Evolutionary conservation across 2,888 invertebrate species (phyloP).

Genomic region (Epirrhoe tristata): DNA sequence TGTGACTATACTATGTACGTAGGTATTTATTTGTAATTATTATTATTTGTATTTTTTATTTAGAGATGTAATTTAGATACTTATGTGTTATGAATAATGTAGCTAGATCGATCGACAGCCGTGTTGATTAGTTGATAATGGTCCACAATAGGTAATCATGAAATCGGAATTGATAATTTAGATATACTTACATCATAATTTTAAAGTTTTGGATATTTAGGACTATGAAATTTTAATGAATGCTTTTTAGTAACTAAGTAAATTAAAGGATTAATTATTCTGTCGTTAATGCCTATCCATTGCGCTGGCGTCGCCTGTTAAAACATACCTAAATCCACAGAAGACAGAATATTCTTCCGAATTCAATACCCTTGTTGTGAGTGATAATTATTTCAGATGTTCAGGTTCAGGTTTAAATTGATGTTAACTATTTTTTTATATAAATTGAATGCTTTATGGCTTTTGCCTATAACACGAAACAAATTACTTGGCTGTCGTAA

Average conservation of each 20-base stretch:
- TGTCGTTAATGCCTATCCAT: constrained; percentile 2
- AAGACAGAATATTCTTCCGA: constrained; percentile 3
- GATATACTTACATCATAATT: constrained; percentile 44
- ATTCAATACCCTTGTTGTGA: neutral
- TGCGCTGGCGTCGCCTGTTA: neutral
- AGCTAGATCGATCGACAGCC: constrained; percentile 27
- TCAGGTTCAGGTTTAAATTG: constrained; percentile 1
- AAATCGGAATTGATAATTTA: constrained; percentile 60
- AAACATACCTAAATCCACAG: neutral
- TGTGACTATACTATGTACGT: constrained; percentile 6
- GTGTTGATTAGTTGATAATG: constrained; percentile 34
- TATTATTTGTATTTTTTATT: constrained; percentile 11
- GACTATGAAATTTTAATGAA: constrained; percentile 17
- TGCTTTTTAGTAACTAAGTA: constrained; percentile 17
- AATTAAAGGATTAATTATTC: constrained; percentile 12
- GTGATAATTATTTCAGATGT: constrained; percentile 8
- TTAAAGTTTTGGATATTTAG: constrained; percentile 39
- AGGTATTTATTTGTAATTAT: constrained; percentile 15
- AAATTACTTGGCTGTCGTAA: constrained; percentile 6
- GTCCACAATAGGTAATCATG: constrained; percentile 38
- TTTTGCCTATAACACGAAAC: neutral
- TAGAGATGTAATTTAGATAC: constrained; percentile 3
- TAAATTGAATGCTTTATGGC: neutral
- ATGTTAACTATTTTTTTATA: constrained; percentile 5
- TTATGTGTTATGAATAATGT: constrained; percentile 18